Conservation (phyloP, 2,113 vertebrate species). For the Ageneiosus marmoratus region DNA sequence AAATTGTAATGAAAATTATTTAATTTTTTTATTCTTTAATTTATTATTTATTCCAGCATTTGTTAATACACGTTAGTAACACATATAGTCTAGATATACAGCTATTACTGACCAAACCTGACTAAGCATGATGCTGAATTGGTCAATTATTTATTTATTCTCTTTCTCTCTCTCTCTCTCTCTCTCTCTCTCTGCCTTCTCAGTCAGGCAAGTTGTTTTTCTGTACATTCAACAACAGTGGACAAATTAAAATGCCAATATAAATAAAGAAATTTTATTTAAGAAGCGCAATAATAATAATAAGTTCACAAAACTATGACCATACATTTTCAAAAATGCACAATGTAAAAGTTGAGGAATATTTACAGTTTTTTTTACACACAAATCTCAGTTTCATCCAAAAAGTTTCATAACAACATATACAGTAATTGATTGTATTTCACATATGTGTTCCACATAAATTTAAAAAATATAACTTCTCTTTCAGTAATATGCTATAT, state of each 20-base stretch:
- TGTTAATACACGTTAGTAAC: too few relatives aligned
- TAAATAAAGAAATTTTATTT: constrained; percentile 76
- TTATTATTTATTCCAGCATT: too few relatives aligned
- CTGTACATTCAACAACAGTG: neutral
- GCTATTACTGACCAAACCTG: too few relatives aligned
- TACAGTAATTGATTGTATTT: constrained; percentile 67
- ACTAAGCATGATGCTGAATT: neutral
- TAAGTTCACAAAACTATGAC: constrained; percentile 68
- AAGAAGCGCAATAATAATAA: constrained; percentile 50
- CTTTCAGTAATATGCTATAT: constrained; percentile 47
- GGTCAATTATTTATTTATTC: neutral
- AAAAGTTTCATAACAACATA: constrained; percentile 39
- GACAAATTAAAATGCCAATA: constrained; percentile 40
- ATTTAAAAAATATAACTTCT: constrained; percentile 52
- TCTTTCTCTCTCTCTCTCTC: neutral
- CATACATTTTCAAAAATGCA: constrained; percentile 71
- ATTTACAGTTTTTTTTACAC: constrained; percentile 53
- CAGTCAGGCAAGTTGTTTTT: neutral
- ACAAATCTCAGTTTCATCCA: neutral
- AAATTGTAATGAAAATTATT: too few relatives aligned
- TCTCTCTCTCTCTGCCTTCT: neutral
- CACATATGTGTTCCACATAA: constrained; percentile 56
- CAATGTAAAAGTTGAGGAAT: constrained; percentile 57
- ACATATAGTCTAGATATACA: too few relatives aligned
- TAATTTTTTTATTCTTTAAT: too few relatives aligned